These are phyloP conservation scores for Selene dorsalis DNA, from an alignment of 2,797 vertebrate genomes.

Conservation along the genomic window DNA sequence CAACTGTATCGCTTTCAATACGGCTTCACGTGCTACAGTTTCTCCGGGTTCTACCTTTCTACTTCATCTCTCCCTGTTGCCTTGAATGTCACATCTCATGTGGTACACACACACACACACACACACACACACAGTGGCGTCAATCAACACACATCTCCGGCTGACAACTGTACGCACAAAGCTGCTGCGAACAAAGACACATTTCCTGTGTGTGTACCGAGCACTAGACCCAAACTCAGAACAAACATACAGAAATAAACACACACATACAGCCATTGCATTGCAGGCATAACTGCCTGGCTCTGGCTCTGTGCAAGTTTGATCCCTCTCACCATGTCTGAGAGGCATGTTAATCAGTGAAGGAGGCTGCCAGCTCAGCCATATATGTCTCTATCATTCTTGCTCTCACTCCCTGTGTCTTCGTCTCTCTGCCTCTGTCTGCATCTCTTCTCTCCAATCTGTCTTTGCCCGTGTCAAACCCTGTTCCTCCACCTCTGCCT, in stretches of 20 bases:
- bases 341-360: constrained; percentile 83
- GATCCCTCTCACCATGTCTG: constrained; percentile 78
- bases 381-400: constrained; percentile 68
- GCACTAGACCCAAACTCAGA: constrained; percentile 49
- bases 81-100: constrained; percentile 68
- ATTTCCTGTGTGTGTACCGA: constrained; percentile 30
- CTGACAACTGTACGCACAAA: constrained; percentile 60
- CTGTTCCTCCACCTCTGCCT: constrained; percentile 29
- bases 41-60: constrained; percentile 15
- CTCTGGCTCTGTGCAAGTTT: constrained; percentile 72
- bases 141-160: constrained; percentile 63
- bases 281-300: constrained; percentile 76
- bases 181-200: constrained; percentile 61
- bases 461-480: constrained; percentile 56
- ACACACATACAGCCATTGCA: constrained; percentile 53
- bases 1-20: constrained; percentile 59
- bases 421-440: constrained; percentile 53
- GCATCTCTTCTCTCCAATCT: constrained; percentile 57
- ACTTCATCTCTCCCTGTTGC: constrained; percentile 42
- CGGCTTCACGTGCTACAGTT: constrained; percentile 34
- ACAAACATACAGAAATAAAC: constrained; percentile 59
- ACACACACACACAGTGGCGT: constrained; percentile 31
- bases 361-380: constrained; percentile 73
- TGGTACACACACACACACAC: constrained; percentile 11
- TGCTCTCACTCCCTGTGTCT: constrained; percentile 47